Evolutionary conservation across 2,888 invertebrate genomes (phyloP), one percentile per base, ranked within the genome.

Genomic region (Lissocephala sabroskyi): DNA sequence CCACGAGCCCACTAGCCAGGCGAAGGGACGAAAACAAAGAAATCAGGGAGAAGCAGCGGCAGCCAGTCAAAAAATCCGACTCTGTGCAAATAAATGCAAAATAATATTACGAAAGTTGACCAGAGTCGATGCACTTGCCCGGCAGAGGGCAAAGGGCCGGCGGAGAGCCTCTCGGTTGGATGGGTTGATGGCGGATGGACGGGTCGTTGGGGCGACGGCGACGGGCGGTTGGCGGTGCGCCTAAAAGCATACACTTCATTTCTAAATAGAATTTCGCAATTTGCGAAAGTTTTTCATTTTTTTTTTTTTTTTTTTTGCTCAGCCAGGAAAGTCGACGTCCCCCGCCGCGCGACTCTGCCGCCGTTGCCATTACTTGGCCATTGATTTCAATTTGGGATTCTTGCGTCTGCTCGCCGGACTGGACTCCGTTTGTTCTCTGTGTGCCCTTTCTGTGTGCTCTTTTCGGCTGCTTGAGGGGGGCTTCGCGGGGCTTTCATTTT

Each of bases 41-140:
- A 56, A 52, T 59, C 58, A 58, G 40, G 30, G 32, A 29, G 11
- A 30, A 45, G 18, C 0, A 36, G 36, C n/a, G 9, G 18, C 9
- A 36, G 9, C 35, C 37, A 39, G 33, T 36, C 36, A 11, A 29
- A 56, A 51, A 47, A 57, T n/a, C 45, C 48, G 54, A 78, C 59
- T 62, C 45, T 73, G 62, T 40, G 66, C 67, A 75, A 75, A 79
- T 73, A 79, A 76, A 35, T 73, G 74, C 65, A 65, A 76, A 79
- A 76, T 76, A 73, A 73, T 78, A 68, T 76, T 56, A 65, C 73
- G 61, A 68, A 78, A 78, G 78, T 73, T 78, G 60, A 71, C 68
- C 63, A 62, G 52, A 52, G 44, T 23, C 43, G 23, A 23, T 23
- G 23, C 23, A 23, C 23, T 23, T 23, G 3, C n/a, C n/a, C n/a